Evolutionary conservation across 2,888 invertebrate species (phyloP), one percentile per base, ranked within the genome.

Genomic region (Ferdinandea cuprea): DNA sequence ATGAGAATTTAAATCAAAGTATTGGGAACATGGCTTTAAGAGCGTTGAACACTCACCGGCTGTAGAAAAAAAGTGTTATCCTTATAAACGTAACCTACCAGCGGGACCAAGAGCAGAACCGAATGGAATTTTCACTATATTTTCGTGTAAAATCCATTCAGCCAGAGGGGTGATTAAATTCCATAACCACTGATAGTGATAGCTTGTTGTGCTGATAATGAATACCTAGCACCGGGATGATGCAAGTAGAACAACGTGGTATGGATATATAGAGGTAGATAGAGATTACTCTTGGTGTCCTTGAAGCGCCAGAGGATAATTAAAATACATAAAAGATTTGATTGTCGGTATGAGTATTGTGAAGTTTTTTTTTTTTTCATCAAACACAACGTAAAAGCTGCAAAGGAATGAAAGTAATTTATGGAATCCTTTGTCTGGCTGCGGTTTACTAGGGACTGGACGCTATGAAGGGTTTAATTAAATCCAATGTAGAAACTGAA

Each of bases 261-360:
- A 8, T 2, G 44, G 17, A 37, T 11, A 28, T 17, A 15, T 35
- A 63, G 9, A 44, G 35, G 9, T 11, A 66, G 46, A 25, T 15
- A 15, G 46, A 28, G 25, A 25, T 25, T 25, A 25, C 3, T 9
- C 30, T 35, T 40, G 8, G 65, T 72, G 61, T 68, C 61, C 74
- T 76, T 69, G 56, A 63, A 56, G 63, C 28, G 52, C 37, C 54
- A 30, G 40, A 77, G 71, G 59, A 72, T 81, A 77, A 81, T 81
- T 77, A 77, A 81, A 81, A 77, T 71, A 66, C 71, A 77, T 81
- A 77, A 81, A 81, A 81, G 65, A 81, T 71, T 77, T 76, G 65
- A 77, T 77, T 77, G 71, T 46, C 54, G 28, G 48, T 37, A 13
- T 81, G 40, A 40, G 58, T 50, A 25, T 25, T 25, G 2, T 66